Conservation (phyloP, 2,797 vertebrate genomes). For the Clarias platycephalus region DNA sequence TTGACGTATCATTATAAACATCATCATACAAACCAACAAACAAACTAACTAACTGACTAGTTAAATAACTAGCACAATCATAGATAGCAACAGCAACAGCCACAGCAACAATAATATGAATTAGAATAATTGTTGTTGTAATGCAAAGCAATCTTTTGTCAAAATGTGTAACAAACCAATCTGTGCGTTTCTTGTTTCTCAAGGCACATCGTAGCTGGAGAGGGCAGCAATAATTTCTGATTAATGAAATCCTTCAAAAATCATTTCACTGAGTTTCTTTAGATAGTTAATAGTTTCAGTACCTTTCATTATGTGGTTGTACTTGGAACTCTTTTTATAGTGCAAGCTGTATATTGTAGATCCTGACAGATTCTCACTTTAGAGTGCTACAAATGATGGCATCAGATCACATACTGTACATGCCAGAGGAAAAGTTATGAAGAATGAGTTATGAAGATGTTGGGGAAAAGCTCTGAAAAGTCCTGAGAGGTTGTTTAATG, state of each 20-base stretch:
- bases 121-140: background rate
- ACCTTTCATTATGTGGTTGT: background rate
- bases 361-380: background rate
- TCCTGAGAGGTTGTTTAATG: background rate
- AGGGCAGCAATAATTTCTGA: no score
- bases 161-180: background rate
- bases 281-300: background rate
- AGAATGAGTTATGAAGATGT: conserved; percentile 2
- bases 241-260: background rate
- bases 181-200: background rate
- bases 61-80: background rate
- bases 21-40: background rate
- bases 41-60: background rate
- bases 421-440: background rate
- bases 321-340: background rate
- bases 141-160: background rate
- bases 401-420: background rate
- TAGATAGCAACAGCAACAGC: background rate
- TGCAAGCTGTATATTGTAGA: background rate
- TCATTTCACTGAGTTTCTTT: background rate
- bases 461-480: background rate
- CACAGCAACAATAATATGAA: background rate
- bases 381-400: no score
- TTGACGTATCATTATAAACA: background rate
- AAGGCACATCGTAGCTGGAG: background rate